Evolutionary conservation across 1,140 invertebrate genomes (phyloP).

Genomic region (Trigoniulus corallinus): DNA sequence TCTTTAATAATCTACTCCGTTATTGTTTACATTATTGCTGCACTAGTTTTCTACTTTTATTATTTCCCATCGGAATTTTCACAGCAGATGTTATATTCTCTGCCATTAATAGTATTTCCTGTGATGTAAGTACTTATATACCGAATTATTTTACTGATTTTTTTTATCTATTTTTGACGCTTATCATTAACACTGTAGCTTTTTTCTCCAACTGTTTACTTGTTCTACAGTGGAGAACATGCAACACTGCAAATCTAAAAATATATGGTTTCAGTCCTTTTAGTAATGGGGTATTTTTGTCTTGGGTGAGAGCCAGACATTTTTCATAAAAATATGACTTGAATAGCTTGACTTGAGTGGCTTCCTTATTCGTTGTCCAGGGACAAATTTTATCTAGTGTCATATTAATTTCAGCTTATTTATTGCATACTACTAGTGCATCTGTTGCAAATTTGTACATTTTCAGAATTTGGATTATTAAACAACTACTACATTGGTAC

Average conservation of each 20-base stretch:
- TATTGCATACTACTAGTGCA: slow-evolving; percentile 13
- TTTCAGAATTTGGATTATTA: slow-evolving; percentile 59
- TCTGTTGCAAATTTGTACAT: slow-evolving; percentile 18
- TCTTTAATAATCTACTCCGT: slow-evolving; percentile 62
- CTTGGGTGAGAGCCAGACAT: no score
- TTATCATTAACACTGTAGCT: slow-evolving; percentile 7
- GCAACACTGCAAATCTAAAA: not conserved
- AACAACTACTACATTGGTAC: slow-evolving; percentile 66
- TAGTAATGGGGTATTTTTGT: no score
- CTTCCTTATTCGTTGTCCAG: not conserved
- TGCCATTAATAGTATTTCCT: slow-evolving; percentile 55
- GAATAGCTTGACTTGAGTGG: not conserved
- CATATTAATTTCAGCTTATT: slow-evolving; percentile 1
- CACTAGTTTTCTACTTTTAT: slow-evolving; percentile 57
- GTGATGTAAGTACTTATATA: slow-evolving; percentile 50
- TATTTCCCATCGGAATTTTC: slow-evolving; percentile 48
- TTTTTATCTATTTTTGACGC: slow-evolving; percentile 9
- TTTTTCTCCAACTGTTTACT: not conserved
- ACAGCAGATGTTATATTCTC: slow-evolving; percentile 48
- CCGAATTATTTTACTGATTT: not conserved
- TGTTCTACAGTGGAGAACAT: not conserved
- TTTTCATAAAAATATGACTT: not conserved
- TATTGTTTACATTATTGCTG: slow-evolving; percentile 54
- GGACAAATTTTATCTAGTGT: not conserved
- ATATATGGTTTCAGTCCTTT: no score